Base-by-base conservation (phyloP, 1,140 invertebrate genomes). In the Microplitis demolitor region DNA sequence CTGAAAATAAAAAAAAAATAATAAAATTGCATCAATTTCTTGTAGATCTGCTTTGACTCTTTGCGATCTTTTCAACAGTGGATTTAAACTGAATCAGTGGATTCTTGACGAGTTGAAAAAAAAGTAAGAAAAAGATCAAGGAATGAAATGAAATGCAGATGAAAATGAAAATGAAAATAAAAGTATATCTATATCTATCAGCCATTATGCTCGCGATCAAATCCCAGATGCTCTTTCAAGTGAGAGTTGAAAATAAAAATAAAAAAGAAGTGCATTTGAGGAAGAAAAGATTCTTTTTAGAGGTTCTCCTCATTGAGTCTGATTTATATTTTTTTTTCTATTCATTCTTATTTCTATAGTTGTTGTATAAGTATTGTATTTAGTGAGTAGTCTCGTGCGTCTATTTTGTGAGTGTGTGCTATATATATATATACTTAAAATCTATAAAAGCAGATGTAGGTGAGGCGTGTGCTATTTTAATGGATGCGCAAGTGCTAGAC, bases 191-290 rank as follows among this genome's bases (percentile, higher is more conserved):
- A n/a, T 62, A 62, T 62, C 60, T 64, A 37, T 45, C 37, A 24
- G n/a, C 37, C 62, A 68, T 56, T 56, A 68, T 68, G 11, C 53
- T 68, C 53, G 6, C 53, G 66, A 58, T 68, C 66, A 35, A 64
- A 35, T 50, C 37, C 14, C 14, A 50, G 62, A 64, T 64, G 62
- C 37, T 64, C 62, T 64, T 50, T 64, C 62, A 64, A 64, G 62
- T 35, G 39, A 50, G 39, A 37, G 53, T 39, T 39, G 37, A 2
- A 9, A 39, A 39, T 8, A 39, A 39, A 39, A 39, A 39, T 8
- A 39, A 58, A 24, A 16, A 64, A 64, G 45, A 50, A 37, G n/a
- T 64, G 62, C 62, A 64, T 64, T 64, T 64, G 0, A 45, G 14
- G 39, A 64, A 16, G 39, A 50, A 45, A 24, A 24, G 34, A 64